phyloP scores from a whole-genome alignment of 2,888 invertebrate species.

The Athalia cordata region DNA sequence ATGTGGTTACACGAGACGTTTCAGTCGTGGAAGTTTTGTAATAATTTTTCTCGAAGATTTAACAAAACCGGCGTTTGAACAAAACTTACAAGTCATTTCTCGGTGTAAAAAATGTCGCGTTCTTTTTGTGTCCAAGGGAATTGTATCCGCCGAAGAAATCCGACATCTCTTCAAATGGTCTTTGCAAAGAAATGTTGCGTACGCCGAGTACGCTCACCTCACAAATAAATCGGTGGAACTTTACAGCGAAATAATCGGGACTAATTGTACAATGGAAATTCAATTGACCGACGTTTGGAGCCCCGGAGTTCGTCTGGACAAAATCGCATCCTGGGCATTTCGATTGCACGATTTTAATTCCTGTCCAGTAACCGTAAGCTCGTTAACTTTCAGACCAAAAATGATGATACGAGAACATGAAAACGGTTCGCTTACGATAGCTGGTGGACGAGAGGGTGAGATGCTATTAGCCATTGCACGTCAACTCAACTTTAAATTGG shows the following conservation, averaged over 20 bases:
- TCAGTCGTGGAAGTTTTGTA: slow-evolving; percentile 16
- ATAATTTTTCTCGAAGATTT: slow-evolving; percentile 13
- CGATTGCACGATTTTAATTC: slow-evolving; percentile 7
- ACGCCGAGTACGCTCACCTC: background rate
- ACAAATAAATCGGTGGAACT: slow-evolving; percentile 4
- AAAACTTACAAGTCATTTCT: background rate
- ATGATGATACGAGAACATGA: slow-evolving; percentile 10
- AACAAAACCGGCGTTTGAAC: background rate
- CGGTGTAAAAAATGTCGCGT: slow-evolving; percentile 7
- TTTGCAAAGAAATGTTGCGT: background rate
- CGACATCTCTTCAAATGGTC: background rate
- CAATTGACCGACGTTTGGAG: background rate
- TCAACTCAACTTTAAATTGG: slow-evolving; percentile 14
- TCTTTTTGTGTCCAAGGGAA: slow-evolving; percentile 2
- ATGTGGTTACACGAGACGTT: background rate
- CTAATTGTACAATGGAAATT: background rate
- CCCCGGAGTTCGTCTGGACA: slow-evolving; percentile 2
- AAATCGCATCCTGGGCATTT: background rate
- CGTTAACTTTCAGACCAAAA: slow-evolving; percentile 14
- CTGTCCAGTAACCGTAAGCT: slow-evolving; percentile 14
- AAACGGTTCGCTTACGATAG: slow-evolving; percentile 24
- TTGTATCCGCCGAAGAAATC: background rate
- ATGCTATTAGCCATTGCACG: background rate
- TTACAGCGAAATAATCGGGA: background rate
- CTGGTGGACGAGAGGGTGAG: slow-evolving; percentile 7